Base-by-base conservation (phyloP, 1,140 invertebrate species). In the Eumaeus atala region DNA sequence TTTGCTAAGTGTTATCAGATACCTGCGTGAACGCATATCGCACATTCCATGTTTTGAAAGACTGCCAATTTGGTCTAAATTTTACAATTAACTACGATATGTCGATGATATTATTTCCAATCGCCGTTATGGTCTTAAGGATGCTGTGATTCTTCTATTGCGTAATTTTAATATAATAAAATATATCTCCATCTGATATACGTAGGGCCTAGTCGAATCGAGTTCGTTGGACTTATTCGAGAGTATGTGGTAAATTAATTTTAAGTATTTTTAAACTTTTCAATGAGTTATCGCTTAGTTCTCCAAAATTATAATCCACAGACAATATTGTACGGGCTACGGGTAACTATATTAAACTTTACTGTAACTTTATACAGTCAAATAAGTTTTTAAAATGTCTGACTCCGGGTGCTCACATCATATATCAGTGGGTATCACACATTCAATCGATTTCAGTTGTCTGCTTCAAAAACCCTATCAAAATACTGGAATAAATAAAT, bases 41-140 rank as follows among this genome's bases (percentile, higher is more conserved):
- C 81, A 84, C 81, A 87, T 87, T 87, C 84, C 84, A 87, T 80
- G 80, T 84, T 86, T 84, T 78, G 83, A 70, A 87, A 84, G 84
- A 87, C 84, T 87, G 84, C 81, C 81, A 84, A 84, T 83, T 84
- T 87, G 84, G 84, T 87, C 84, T 87, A 84, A 87, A 87, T 86
- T 87, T 79, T 87, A 84, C 75, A 87, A 80, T 81, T 77, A 79
- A 79, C 70, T 81, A 82, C 80, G 80, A 82, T 86, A 83, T 75
- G 77, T 84, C 80, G 74, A 77, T 74, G 71, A 83, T 68, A 74
- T 83, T 84, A 71, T 81, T 85, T 84, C 82, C 74, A 77, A 81
- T 80, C 74, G 79, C 77, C 79, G 71, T 80, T 81, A 86, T 74
- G 80, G 78, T 84, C 80, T 80, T 85, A 83, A 85, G 77, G 72